Percentiles rank a stretch among this genome's conserved stretches.
These are phyloP conservation scores for Cryptocheilus praepositus DNA, from an alignment of 2,888 invertebrate species.

Conservation along the genomic window DNA sequence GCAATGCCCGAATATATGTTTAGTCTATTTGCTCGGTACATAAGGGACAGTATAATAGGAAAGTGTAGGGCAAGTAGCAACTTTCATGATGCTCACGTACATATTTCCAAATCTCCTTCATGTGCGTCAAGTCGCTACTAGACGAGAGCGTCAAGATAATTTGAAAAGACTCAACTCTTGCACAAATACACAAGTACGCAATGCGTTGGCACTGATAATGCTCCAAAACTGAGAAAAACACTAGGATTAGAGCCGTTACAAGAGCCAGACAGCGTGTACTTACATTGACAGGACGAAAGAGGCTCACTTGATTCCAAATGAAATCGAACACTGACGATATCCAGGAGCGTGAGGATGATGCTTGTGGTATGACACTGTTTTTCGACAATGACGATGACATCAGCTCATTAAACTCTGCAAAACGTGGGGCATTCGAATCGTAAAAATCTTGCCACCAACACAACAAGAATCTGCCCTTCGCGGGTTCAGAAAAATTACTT, in stretches of 20 bases:
- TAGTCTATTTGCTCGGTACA: no score
- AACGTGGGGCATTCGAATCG: slow-evolving; percentile 60
- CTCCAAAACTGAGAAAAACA: slow-evolving; percentile 11
- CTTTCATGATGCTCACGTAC: no score
- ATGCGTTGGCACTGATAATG: slow-evolving; percentile 6
- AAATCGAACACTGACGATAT: slow-evolving; percentile 73
- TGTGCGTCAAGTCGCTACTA: no score
- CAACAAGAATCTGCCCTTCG: slow-evolving; percentile 33
- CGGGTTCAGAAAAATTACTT: slow-evolving; percentile 18
- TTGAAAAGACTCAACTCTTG: neutral
- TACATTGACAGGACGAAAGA: slow-evolving; percentile 71
- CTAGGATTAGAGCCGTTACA: slow-evolving; percentile 41
- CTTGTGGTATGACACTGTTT: slow-evolving; percentile 71
- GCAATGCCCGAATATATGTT: no score
- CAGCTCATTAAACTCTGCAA: slow-evolving; percentile 72
- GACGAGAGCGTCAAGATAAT: neutral
- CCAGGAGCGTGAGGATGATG: slow-evolving; percentile 73
- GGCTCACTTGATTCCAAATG: slow-evolving; percentile 74
- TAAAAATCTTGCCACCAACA: slow-evolving; percentile 40
- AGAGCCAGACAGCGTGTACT: slow-evolving; percentile 57
- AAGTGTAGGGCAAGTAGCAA: no score
- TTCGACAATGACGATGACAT: slow-evolving; percentile 73
- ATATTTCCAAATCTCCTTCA: no score
- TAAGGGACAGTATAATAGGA: no score
- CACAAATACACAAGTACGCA: neutral